Conservation (phyloP, 2,888 invertebrate genomes). For the Nasonia oneida region DNA sequence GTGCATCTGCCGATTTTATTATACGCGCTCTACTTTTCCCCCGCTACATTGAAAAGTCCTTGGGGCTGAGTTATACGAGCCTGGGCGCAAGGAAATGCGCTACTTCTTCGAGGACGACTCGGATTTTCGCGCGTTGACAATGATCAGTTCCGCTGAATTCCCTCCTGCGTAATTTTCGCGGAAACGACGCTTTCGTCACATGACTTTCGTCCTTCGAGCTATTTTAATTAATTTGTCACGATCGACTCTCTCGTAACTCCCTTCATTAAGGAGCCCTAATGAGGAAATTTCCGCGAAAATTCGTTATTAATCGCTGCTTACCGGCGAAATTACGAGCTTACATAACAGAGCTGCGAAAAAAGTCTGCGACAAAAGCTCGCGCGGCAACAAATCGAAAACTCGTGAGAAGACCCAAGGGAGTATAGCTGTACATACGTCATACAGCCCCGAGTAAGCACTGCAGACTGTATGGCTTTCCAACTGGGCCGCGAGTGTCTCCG, state of each 20-base stretch:
- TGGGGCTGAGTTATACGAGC: neutral
- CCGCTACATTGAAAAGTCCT: neutral
- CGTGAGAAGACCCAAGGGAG: neutral
- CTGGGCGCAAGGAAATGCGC: neutral
- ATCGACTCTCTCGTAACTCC: too few species aligned
- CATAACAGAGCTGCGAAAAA: too few species aligned
- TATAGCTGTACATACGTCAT: neutral
- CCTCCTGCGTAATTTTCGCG: too few species aligned
- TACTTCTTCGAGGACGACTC: neutral
- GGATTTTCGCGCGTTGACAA: neutral
- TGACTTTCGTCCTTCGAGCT: too few species aligned
- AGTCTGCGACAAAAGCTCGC: too few species aligned
- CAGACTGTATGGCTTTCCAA: neutral
- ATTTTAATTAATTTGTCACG: too few species aligned
- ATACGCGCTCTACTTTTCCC: neutral
- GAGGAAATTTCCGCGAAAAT: too few species aligned
- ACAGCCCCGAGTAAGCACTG: neutral
- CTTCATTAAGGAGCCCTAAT: too few species aligned
- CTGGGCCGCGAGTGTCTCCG: neutral
- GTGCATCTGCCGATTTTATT: neutral
- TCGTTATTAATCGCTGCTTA: too few species aligned
- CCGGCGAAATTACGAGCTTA: too few species aligned
- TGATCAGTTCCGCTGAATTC: neutral
- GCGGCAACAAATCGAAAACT: too few species aligned
- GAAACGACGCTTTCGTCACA: too few species aligned